These are phyloP conservation scores for Gnathonemus echidnorhynchus DNA, from an alignment of 2,113 vertebrate genomes.

Conservation along the genomic window DNA sequence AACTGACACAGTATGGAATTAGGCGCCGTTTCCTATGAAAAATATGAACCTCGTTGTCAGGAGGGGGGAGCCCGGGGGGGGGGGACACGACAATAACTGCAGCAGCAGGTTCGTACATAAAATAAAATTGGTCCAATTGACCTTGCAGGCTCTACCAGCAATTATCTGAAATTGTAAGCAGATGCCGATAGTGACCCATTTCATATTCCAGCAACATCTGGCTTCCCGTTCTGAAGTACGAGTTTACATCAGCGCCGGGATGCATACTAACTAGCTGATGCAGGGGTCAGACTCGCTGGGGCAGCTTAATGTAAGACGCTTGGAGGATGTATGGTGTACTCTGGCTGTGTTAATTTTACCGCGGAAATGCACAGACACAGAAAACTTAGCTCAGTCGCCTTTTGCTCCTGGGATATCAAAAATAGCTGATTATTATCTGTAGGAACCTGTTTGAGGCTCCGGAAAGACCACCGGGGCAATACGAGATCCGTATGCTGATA, in stretches of 20 bases:
- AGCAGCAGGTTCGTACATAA: constrained; percentile 77
- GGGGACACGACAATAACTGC: constrained; percentile 54
- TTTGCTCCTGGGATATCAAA: neutral
- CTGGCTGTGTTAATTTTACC: neutral
- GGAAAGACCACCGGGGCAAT: neutral
- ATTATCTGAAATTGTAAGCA: constrained; percentile 94
- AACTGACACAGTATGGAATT: constrained; percentile 73
- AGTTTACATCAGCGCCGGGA: constrained; percentile 32
- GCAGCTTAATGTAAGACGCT: constrained; percentile 17
- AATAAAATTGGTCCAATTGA: constrained; percentile 91
- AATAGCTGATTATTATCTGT: neutral
- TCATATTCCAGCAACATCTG: constrained; percentile 78
- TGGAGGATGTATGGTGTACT: neutral
- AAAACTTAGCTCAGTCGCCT: neutral
- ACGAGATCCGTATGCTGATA: neutral
- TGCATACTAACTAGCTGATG: constrained; percentile 29
- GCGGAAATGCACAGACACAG: neutral
- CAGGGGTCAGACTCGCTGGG: constrained; percentile 20
- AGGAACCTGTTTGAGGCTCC: neutral
- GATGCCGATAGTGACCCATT: constrained; percentile 71
- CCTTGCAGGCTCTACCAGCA: constrained; percentile 84
- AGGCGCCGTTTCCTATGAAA: constrained; percentile 78
- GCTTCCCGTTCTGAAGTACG: constrained; percentile 39
- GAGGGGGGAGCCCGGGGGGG: constrained; percentile 1
- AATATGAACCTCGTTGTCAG: constrained; percentile 29